Evolutionary conservation across 1,140 invertebrate genomes (phyloP).

Genomic region (Glossosoma conforme): DNA sequence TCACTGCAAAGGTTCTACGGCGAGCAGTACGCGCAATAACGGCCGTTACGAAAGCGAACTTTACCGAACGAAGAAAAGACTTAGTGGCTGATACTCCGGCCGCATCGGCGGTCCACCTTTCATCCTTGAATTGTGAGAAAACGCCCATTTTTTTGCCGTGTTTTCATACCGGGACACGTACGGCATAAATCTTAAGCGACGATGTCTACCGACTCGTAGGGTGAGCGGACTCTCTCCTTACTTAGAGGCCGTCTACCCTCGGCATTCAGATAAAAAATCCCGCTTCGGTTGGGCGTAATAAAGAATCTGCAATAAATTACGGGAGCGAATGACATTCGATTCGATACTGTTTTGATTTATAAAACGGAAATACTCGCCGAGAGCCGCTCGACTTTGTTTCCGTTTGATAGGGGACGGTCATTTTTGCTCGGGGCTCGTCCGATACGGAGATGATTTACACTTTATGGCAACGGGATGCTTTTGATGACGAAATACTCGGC

Average conservation of each 20-base stretch:
- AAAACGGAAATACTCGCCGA: constrained; percentile 9
- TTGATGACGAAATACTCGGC: no score
- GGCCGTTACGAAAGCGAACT: no score
- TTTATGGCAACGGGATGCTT: no score
- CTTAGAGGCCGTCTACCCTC: neutral
- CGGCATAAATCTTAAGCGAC: constrained; percentile 25
- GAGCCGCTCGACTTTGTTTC: constrained; percentile 14
- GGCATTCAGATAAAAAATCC: constrained; percentile 7
- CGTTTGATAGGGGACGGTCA: no score
- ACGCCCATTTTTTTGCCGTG: constrained; percentile 14
- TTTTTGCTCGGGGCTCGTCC: no score
- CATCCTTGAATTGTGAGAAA: constrained; percentile 22
- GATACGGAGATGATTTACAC: no score
- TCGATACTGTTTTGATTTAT: constrained; percentile 26
- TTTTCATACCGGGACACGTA: constrained; percentile 23
- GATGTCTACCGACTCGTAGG: constrained; percentile 15
- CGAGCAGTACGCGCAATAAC: no score
- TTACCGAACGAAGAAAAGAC: neutral
- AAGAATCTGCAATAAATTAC: constrained; percentile 26
- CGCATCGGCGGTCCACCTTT: constrained; percentile 5
- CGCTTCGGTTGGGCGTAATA: constrained; percentile 17
- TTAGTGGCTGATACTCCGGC: neutral
- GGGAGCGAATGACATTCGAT: constrained; percentile 21
- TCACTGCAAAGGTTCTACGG: no score
- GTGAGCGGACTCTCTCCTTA: neutral